Conservation (phyloP, 2,888 invertebrate genomes). For the Ectobius pallidus region DNA sequence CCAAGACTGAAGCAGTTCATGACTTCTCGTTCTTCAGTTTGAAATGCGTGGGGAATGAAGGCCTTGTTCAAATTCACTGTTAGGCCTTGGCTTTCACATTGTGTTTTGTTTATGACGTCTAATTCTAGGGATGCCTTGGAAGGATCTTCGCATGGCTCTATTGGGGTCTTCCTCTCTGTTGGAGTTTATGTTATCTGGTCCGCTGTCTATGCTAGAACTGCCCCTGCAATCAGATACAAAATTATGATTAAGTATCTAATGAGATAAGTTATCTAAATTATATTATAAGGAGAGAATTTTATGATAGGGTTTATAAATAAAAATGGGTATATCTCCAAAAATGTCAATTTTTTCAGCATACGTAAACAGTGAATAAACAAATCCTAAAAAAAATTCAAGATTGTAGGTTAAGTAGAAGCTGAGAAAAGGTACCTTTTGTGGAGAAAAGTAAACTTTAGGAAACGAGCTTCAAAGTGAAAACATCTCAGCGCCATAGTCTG, state of each 20-base stretch:
- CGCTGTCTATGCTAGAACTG: background rate
- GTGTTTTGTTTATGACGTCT: constrained; percentile 38
- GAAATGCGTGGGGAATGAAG: background rate
- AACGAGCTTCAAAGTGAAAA: too few relatives aligned
- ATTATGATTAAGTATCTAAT: too few relatives aligned
- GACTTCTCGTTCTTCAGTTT: background rate
- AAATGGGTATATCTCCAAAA: background rate
- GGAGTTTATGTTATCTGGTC: background rate
- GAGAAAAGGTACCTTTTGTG: background rate
- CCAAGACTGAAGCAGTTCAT: background rate
- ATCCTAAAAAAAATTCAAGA: background rate
- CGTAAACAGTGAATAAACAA: background rate
- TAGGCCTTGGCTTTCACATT: constrained; percentile 30
- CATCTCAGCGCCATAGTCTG: too few relatives aligned
- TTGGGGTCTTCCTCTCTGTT: background rate
- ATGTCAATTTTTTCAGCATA: background rate
- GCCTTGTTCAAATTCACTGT: background rate
- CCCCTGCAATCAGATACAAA: too few relatives aligned
- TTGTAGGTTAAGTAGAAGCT: too few relatives aligned
- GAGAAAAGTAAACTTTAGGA: background rate
- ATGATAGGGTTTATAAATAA: background rate
- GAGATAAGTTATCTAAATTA: too few relatives aligned
- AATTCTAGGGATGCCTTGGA: constrained; percentile 29
- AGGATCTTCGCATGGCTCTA: constrained; percentile 26
- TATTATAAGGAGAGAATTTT: background rate